Conservation (phyloP, 2,888 invertebrate genomes). For the Entomobrya proxima region DNA sequence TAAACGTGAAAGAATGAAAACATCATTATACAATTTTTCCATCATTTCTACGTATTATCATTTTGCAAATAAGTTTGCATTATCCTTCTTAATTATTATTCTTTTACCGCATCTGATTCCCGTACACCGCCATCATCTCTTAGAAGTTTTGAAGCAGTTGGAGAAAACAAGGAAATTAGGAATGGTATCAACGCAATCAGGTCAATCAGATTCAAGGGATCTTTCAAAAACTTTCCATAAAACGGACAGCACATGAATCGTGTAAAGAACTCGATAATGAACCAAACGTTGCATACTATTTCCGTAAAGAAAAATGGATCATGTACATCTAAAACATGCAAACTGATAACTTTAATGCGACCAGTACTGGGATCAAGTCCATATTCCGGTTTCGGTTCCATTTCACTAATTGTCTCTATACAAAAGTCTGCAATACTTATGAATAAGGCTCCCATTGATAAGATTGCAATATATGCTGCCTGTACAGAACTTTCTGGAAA, state of each 20-base stretch:
- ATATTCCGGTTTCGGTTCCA: slow-evolving; percentile 72
- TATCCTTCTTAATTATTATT: no score
- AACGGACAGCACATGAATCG: slow-evolving; percentile 78
- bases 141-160: background rate
- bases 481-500: slow-evolving; percentile 80
- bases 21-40: no score
- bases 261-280: slow-evolving; percentile 79
- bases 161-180: background rate
- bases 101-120: background rate
- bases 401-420: slow-evolving; percentile 80
- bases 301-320: slow-evolving; percentile 81
- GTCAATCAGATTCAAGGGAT: slow-evolving; percentile 80
- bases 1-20: no score
- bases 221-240: slow-evolving; percentile 79
- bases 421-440: slow-evolving; percentile 81
- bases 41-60: no score
- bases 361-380: background rate
- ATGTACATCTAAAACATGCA: slow-evolving; percentile 77
- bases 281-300: slow-evolving; percentile 80
- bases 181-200: slow-evolving; percentile 80
- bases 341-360: background rate
- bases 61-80: no score
- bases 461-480: slow-evolving; percentile 80
- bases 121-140: background rate
- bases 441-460: slow-evolving; percentile 80